phyloP scores from a whole-genome alignment of 2,888 invertebrate genomes.

The Cotesia congregata region DNA sequence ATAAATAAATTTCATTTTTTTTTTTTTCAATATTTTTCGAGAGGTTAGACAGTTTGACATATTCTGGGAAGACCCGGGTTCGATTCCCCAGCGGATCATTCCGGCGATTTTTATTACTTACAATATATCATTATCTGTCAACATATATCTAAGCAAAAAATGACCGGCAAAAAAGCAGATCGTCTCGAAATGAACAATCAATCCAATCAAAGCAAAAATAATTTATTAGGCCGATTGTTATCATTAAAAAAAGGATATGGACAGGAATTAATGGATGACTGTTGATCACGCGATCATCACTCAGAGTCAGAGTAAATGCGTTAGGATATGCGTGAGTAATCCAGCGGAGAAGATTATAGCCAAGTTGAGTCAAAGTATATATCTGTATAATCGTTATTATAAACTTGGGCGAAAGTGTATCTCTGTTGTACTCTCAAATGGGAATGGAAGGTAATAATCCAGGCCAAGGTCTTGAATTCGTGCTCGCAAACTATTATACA shows the following conservation, averaged over 20 bases:
- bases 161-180: no score
- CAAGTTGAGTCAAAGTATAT: background rate
- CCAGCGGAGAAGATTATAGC: background rate
- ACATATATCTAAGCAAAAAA: no score
- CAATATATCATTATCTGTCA: no score
- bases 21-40: no score
- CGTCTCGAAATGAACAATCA: no score
- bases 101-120: no score
- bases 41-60: no score
- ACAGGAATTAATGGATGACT: background rate
- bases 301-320: background rate
- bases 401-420: background rate
- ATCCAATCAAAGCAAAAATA: background rate
- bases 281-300: background rate
- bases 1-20: no score
- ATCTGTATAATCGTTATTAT: background rate
- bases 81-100: no score
- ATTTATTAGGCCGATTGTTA: background rate
- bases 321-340: background rate
- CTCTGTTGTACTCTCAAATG: conserved; percentile 6
- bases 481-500: conserved; percentile 35
- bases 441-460: conserved; percentile 27
- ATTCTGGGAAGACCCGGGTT: no score
- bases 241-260: background rate
- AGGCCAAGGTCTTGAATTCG: conserved; percentile 45